Conservation (phyloP, 2,888 invertebrate genomes). For the Nasonia oneida region DNA sequence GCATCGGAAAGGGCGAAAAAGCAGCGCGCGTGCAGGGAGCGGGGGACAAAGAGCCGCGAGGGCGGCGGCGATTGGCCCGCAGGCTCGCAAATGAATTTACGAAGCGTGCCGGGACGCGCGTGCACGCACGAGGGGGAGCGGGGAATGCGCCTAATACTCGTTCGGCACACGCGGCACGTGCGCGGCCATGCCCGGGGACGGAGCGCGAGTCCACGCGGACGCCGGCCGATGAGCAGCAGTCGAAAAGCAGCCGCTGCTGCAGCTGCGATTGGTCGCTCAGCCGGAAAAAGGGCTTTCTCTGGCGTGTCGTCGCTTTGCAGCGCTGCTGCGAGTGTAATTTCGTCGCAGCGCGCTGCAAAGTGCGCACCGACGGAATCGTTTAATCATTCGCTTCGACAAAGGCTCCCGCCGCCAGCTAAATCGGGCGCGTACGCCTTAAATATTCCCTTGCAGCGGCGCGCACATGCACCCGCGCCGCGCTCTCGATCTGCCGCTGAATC, state of each 20-base stretch:
- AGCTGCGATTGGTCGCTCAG: not conserved
- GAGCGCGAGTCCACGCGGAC: not conserved
- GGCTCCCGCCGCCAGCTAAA: not conserved
- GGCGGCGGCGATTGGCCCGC: not conserved
- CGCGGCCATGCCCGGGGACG: not conserved
- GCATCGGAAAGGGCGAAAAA: conserved; percentile 41
- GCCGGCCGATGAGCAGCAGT: not conserved
- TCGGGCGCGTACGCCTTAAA: not conserved
- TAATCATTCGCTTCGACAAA: conserved; percentile 10
- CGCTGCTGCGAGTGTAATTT: not conserved
- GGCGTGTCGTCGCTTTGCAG: not conserved
- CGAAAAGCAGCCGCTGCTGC: not conserved
- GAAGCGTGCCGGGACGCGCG: not conserved
- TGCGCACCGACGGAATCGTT: not conserved
- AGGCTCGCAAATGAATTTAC: not conserved
- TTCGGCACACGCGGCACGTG: conserved; percentile 2
- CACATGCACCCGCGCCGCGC: no score
- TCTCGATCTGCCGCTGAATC: not conserved
- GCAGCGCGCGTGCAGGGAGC: not conserved
- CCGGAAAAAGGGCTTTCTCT: not conserved
- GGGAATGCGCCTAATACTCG: not conserved
- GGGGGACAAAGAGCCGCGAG: not conserved
- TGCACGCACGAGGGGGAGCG: not conserved
- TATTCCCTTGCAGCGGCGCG: no score
- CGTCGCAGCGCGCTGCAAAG: not conserved